phyloP scores from a whole-genome alignment of 2,888 invertebrate species.

The Euzophera pinguis region DNA sequence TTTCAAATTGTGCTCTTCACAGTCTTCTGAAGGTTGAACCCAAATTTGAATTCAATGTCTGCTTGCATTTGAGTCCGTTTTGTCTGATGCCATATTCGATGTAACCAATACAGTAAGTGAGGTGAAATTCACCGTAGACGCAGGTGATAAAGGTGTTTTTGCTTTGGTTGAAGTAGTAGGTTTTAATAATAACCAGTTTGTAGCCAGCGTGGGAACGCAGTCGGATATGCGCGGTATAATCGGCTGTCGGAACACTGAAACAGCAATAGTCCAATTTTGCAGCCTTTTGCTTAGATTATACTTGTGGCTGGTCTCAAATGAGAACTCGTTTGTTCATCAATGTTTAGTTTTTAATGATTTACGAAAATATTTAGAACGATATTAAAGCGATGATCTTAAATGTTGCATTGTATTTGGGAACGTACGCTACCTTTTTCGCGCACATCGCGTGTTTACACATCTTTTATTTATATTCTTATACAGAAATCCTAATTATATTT shows the following conservation, averaged over 20 bases:
- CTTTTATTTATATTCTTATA: not conserved
- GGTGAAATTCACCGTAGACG: slow-evolving; percentile 39
- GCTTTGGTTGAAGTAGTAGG: slow-evolving; percentile 43
- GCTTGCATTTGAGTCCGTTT: slow-evolving; percentile 50
- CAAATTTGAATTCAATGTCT: slow-evolving; percentile 50
- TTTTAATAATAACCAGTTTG: slow-evolving; percentile 79
- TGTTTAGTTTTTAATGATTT: slow-evolving; percentile 31
- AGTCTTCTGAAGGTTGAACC: slow-evolving; percentile 42
- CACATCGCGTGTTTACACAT: not conserved
- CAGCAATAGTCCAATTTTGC: slow-evolving; percentile 79
- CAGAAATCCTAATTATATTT: slow-evolving; percentile 7
- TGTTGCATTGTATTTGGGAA: not conserved
- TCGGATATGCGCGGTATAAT: slow-evolving; percentile 78
- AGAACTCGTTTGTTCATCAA: slow-evolving; percentile 52
- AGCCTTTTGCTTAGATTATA: slow-evolving; percentile 76
- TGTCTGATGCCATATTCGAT: slow-evolving; percentile 39
- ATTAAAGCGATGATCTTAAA: not conserved
- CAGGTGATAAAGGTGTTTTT: slow-evolving; percentile 39
- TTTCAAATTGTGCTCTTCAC: slow-evolving; percentile 73
- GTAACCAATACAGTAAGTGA: slow-evolving; percentile 37
- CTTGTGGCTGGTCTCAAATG: slow-evolving; percentile 55
- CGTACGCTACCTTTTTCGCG: not conserved
- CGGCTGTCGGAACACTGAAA: slow-evolving; percentile 71
- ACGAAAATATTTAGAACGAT: slow-evolving; percentile 18
- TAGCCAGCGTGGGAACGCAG: slow-evolving; percentile 75